phyloP scores from a whole-genome alignment of 2,888 invertebrate species.

The Lysandra coridon region DNA sequence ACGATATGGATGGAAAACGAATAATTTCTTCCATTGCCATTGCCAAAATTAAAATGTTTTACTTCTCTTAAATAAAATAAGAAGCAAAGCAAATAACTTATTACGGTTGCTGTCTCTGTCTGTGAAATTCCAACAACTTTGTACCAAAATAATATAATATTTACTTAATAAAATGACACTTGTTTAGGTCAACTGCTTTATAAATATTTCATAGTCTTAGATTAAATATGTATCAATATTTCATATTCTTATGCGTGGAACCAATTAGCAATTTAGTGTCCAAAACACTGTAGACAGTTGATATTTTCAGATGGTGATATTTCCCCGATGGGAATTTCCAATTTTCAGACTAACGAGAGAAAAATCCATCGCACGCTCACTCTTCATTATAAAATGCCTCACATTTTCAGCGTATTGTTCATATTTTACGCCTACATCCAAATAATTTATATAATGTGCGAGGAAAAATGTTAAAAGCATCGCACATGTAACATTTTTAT shows the following conservation, averaged over 20 bases:
- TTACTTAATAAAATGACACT: too few species aligned
- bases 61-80: too few species aligned
- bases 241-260: background rate
- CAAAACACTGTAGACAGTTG: background rate
- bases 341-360: background rate
- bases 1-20: too few species aligned
- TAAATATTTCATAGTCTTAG: too few species aligned
- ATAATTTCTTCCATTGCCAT: too few species aligned
- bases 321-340: conserved; percentile 1
- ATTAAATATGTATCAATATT: background rate
- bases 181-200: too few species aligned
- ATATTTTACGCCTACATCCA: background rate
- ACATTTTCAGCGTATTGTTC: background rate
- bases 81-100: too few species aligned
- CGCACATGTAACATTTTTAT: background rate
- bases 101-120: too few species aligned
- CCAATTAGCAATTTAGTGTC: background rate
- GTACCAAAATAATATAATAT: too few species aligned
- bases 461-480: background rate
- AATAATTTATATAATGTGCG: background rate
- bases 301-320: background rate
- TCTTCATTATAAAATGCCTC: conserved; percentile 3
- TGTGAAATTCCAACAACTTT: too few species aligned
- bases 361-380: conserved; percentile 3
- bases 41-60: too few species aligned